Evolutionary conservation across 2,113 vertebrate genomes (phyloP), one percentile per base, ranked within the genome.

Genomic region (Trachemys scripta): DNA sequence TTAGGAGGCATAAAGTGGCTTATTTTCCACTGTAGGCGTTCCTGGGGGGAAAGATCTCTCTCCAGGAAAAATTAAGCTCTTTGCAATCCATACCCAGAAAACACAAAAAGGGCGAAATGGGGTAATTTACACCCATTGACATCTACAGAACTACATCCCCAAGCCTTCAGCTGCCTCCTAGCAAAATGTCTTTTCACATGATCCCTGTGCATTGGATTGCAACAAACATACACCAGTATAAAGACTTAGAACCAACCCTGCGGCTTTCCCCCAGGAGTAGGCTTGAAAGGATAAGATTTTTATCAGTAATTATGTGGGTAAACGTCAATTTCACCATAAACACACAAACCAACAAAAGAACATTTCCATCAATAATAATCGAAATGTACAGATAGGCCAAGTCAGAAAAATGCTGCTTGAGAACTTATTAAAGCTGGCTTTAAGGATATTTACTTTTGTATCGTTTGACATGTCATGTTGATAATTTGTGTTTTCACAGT

Each of bases 31-130:
- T 29, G 17, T 27, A 57, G 27, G 56, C 47, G 35, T 49, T 65
- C 2, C 0, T 53, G 62, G 76, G 54, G 49, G 82, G 17, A 47
- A 1, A 50, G 50, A n/a, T 16, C 0, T 0, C 51, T 42, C 27
- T 79, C 50, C 50, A 51, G 50, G n/a, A 87, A 31, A n/a, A 27
- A 78, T 69, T 54, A 78, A 78, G 25, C 24, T 47, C 75, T 47
- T 47, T 45, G 42, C 75, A 29, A 45, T 24, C 5, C 0, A 29
- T 17, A 29, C 65, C 17, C 1, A 8, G 65, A 83, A 42, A 22
- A 47, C 22, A 85, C 29, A 5, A 57, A 4, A 1, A 78, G 7
- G 17, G n/a, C 27, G 25, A 50, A 31, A 54, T 7, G n/a, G 56
- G 50, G 38, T 6, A n/a, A 50, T 19, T 42, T 59, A 72, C 29